Evolutionary conservation across 2,113 vertebrate species (phyloP).

Genomic region (Patagioenas fasciata): DNA sequence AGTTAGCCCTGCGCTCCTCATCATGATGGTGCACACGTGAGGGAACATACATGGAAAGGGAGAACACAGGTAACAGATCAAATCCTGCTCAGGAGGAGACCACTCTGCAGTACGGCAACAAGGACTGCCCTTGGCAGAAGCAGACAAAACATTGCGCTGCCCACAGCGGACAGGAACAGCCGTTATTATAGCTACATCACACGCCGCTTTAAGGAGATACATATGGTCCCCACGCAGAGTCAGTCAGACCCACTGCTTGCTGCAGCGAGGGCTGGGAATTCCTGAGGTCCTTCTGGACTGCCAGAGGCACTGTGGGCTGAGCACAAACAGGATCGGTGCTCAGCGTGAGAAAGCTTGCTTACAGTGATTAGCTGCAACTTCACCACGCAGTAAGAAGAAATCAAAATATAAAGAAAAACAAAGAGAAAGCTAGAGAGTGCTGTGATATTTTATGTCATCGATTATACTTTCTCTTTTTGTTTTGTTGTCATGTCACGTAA

Average conservation of each 20-base stretch:
- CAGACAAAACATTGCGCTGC: rapidly evolving
- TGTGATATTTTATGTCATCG: neutral
- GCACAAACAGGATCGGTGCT: neutral
- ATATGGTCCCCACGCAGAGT: neutral
- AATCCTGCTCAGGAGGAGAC: neutral
- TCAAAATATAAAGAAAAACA: neutral
- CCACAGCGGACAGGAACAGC: neutral
- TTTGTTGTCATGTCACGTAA: neutral
- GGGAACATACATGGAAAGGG: neutral
- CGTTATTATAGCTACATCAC: no score
- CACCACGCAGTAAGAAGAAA: neutral
- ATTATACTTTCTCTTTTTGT: neutral
- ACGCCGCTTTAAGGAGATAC: neutral
- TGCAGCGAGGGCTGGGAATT: neutral
- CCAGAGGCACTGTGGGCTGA: neutral
- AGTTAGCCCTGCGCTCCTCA: neutral
- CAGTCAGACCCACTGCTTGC: neutral
- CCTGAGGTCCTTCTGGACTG: neutral
- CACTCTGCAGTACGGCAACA: neutral
- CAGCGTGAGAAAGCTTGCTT: neutral
- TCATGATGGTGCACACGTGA: rapidly evolving
- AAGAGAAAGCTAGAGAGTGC: neutral
- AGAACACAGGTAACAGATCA: neutral
- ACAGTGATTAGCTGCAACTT: neutral
- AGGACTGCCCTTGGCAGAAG: neutral